Evolutionary conservation across 2,888 invertebrate genomes (phyloP).

Genomic region (Chrysolina haemoptera): DNA sequence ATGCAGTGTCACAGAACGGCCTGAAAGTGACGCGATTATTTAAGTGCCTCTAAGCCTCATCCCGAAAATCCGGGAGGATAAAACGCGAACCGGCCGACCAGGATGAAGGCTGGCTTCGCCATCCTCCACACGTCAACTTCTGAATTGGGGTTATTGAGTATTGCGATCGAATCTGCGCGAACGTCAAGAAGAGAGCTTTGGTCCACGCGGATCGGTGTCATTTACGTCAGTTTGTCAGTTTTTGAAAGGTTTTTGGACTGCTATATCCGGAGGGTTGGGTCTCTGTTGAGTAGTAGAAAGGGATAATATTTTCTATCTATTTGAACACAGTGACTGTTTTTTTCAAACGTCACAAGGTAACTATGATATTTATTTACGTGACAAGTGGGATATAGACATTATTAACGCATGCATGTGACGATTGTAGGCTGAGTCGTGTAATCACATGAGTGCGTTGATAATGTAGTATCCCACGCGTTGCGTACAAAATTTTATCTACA

Average conservation of each 20-base stretch:
- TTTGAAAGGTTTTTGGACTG: not conserved
- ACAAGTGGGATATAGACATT: no score
- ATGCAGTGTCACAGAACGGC: slow-evolving; percentile 16
- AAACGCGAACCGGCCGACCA: slow-evolving; percentile 60
- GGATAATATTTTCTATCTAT: not conserved
- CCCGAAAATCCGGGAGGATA: slow-evolving; percentile 61
- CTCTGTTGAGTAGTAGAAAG: not conserved
- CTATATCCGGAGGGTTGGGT: not conserved
- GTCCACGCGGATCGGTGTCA: not conserved
- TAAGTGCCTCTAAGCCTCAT: slow-evolving; percentile 60
- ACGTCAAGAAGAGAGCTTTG: not conserved
- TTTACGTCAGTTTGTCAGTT: not conserved
- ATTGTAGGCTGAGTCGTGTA: no score
- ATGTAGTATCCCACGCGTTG: no score
- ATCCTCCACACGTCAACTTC: slow-evolving; percentile 32
- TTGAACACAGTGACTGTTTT: no score
- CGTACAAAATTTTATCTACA: no score
- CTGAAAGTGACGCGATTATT: slow-evolving; percentile 62
- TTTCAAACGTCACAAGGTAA: not conserved
- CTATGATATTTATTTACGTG: no score
- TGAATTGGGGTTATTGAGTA: slow-evolving; percentile 37
- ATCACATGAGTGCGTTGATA: no score
- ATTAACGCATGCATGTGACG: no score
- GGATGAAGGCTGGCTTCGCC: slow-evolving; percentile 49
- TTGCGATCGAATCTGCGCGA: slow-evolving; percentile 33